These are phyloP conservation scores for Loris lydekkerianus DNA, from an alignment of 2,797 vertebrate genomes.

Conservation along the genomic window DNA sequence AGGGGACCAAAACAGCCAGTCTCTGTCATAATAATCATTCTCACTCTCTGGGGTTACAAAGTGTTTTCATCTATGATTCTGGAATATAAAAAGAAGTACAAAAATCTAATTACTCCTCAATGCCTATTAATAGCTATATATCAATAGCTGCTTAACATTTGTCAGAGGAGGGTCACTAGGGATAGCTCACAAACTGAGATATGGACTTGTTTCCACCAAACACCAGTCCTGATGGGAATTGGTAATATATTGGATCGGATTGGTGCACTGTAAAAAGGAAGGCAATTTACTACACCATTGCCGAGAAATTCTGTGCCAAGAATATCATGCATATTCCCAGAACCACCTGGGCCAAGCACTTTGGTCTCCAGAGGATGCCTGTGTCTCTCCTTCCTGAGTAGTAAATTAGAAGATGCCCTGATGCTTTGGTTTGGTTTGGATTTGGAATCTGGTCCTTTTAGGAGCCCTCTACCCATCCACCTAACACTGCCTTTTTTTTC, in stretches of 20 bases:
- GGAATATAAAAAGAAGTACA: slow-evolving; percentile 8
- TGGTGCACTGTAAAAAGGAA: neutral
- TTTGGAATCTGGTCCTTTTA: slow-evolving; percentile 8
- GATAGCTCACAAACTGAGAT: neutral
- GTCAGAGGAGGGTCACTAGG: neutral
- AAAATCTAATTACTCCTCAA: neutral
- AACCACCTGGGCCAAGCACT: neutral
- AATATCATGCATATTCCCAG: neutral
- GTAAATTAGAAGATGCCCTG: neutral
- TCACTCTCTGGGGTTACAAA: neutral
- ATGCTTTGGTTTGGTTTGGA: neutral
- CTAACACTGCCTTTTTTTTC: neutral
- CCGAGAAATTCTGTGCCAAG: neutral
- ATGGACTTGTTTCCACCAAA: neutral
- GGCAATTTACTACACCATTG: neutral
- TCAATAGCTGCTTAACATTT: neutral
- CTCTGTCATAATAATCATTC: neutral
- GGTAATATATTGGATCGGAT: neutral
- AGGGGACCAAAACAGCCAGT: neutral
- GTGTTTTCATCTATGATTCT: slow-evolving; percentile 15
- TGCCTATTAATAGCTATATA: neutral
- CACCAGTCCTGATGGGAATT: neutral
- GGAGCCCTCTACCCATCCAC: neutral
- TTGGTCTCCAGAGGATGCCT: neutral
- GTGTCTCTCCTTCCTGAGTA: neutral